These are phyloP conservation scores for Catharus bicknelli DNA, from an alignment of 2,113 vertebrate genomes.

Conservation along the genomic window DNA sequence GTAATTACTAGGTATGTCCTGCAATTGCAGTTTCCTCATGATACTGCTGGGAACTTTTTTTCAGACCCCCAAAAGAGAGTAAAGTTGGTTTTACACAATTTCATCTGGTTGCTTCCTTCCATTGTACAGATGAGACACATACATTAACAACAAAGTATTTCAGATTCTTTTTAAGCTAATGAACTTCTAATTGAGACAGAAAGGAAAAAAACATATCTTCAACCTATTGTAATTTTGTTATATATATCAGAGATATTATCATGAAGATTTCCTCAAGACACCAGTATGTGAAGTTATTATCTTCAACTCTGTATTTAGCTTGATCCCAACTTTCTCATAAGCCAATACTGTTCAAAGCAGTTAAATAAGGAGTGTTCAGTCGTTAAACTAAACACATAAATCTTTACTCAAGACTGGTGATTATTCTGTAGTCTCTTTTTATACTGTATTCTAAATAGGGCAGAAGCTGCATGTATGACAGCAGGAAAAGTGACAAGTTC, in stretches of 20 bases:
- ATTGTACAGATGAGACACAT: background rate
- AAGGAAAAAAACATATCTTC: background rate
- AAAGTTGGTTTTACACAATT: background rate
- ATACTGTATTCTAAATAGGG: conserved; percentile 12
- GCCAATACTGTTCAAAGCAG: background rate
- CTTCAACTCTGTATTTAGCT: background rate
- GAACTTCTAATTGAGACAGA: background rate
- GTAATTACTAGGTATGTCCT: background rate
- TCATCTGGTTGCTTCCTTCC: background rate
- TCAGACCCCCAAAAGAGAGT: background rate
- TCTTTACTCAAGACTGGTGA: background rate
- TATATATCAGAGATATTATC: background rate
- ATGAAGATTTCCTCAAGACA: background rate
- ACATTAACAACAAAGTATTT: background rate
- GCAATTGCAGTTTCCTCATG: background rate
- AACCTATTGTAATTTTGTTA: background rate
- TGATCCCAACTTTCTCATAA: background rate
- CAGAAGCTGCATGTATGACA: conserved; percentile 9
- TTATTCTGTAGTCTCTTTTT: conserved; percentile 15
- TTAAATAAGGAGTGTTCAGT: background rate
- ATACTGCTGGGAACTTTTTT: background rate
- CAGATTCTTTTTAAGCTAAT: background rate
- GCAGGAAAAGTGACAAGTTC: conserved; percentile 32
- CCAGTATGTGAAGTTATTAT: background rate
- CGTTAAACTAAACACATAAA: background rate